Evolutionary conservation across 2,888 invertebrate genomes (phyloP), one percentile per base, ranked within the genome.

Genomic region (Xanthorhoe spadicearia): DNA sequence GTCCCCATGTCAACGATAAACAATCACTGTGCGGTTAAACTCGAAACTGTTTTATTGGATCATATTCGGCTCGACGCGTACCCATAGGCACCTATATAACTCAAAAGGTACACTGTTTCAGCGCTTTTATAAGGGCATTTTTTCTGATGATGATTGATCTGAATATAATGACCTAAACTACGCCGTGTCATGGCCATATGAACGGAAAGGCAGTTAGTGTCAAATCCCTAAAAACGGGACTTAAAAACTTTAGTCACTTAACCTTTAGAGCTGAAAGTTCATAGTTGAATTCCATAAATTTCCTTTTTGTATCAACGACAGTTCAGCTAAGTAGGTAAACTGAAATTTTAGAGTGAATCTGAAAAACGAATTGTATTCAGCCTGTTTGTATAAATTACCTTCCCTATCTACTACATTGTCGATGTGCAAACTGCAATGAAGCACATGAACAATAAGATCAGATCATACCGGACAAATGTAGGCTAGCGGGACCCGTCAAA

Each of bases 401-500:
- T 6, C 32, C 2, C 2, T 32, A 32, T 6, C 32, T 43, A 43
- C 0, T 13, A 43, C 38, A 23, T 23, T 23, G 23, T 23, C 38
- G 10, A 0, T 13, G 38, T 13, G 13, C 17, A 57, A 59, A 64
- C 57, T 54, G 54, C 64, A 70, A 71, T 74, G 71, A 71, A 70
- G 64, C 74, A 71, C 70, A 54, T 48, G 66, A 62, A 69, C 69
- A 69, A 69, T 66, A 61, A 72, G 68, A 74, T 70, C 74, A 71
- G 72, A 72, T 72, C 76, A 65, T 62, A 58, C 58, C 58, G 64
- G 77, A 78, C 77, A 76, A 80, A 84, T 84, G 83, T 87, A 74
- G 85, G 87, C 81, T 84, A 82, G 74, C 77, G 76, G 77, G 77
- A 88, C 89, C 81, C 83, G 91, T 88, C 76, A 53, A 84, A 89